phyloP scores from a whole-genome alignment of 2,888 invertebrate genomes.

The Nomada ruficornis region DNA sequence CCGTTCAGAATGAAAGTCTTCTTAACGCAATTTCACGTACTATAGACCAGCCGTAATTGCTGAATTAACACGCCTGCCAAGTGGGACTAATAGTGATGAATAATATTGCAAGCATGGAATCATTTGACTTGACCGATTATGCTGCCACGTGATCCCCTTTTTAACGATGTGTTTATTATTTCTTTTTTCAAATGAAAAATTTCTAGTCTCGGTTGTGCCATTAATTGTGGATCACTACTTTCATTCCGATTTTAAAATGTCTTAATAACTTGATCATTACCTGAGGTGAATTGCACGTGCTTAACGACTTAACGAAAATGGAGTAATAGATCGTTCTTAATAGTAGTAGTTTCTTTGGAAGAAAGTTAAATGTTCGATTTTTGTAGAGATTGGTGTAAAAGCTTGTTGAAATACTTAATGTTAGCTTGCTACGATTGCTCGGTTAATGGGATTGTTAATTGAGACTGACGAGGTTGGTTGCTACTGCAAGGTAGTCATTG shows the following conservation, averaged over 20 bases:
- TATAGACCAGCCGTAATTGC: conserved; percentile 28
- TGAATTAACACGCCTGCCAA: conserved; percentile 46
- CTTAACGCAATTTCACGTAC: conserved; percentile 52
- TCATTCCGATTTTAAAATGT: too few species aligned
- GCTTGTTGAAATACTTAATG: not conserved
- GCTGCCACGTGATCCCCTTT: not conserved
- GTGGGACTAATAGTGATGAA: conserved; percentile 25
- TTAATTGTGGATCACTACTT: too few species aligned
- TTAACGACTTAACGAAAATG: too few species aligned
- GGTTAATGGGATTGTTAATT: conserved; percentile 4
- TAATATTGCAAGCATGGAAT: conserved; percentile 31
- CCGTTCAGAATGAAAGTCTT: conserved; percentile 51
- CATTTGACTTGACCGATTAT: conserved; percentile 6
- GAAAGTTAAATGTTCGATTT: too few species aligned
- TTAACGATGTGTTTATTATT: not conserved
- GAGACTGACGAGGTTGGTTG: not conserved
- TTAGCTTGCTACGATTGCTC: not conserved
- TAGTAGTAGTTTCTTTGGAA: too few species aligned
- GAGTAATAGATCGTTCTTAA: too few species aligned
- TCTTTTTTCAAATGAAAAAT: too few species aligned
- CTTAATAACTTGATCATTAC: too few species aligned
- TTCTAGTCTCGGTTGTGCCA: too few species aligned
- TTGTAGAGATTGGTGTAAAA: not conserved
- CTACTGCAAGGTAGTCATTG: not conserved
- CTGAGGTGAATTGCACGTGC: too few species aligned